These are phyloP conservation scores for Siderastrea siderea DNA, from an alignment of 92 coral and sea anemone species.

Conservation along the genomic window DNA sequence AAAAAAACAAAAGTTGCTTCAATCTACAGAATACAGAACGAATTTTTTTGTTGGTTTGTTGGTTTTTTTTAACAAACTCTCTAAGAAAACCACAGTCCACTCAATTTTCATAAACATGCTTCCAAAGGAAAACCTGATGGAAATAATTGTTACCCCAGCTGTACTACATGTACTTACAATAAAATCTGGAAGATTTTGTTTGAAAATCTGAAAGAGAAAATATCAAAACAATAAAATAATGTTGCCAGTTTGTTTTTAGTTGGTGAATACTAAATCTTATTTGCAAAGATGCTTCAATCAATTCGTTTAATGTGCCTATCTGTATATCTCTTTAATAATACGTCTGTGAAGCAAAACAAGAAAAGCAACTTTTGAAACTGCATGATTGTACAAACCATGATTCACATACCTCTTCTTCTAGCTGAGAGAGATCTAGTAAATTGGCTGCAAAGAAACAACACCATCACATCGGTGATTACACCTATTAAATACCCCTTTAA, in stretches of 20 bases:
- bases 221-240: background rate
- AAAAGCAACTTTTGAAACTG: background rate
- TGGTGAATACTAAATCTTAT: no score
- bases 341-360: background rate
- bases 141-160: background rate
- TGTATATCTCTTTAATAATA: no score
- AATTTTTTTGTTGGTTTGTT: no score
- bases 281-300: background rate
- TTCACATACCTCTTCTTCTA: conserved; percentile 82
- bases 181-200: conserved; percentile 77
- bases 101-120: no score
- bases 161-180: conserved; percentile 71
- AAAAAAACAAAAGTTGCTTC: no score
- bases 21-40: background rate
- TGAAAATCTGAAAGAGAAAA: conserved; percentile 72
- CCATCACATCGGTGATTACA: no score
- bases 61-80: background rate
- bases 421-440: conserved; percentile 82
- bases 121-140: background rate
- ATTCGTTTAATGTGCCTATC: no score
- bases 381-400: background rate
- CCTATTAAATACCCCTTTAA: no score
- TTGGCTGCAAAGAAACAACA: conserved; percentile 75
- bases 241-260: no score
- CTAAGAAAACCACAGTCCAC: background rate